Conservation (phyloP, 2,888 invertebrate species). For the Drosophila eohydei region DNA sequence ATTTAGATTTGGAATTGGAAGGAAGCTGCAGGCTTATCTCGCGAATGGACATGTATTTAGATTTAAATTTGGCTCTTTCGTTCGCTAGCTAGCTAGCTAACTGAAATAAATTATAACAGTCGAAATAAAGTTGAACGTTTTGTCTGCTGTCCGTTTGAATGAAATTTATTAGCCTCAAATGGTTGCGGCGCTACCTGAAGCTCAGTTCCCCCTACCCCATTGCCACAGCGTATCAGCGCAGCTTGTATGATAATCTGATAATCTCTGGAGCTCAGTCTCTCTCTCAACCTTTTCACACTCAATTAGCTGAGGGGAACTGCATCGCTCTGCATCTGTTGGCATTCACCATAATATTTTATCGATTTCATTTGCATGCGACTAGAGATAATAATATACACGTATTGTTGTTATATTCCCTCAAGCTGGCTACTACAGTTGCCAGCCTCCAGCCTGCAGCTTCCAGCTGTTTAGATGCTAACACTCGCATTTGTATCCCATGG, state of each 20-base stretch:
- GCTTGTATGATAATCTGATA: constrained; percentile 30
- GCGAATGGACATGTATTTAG: constrained; percentile 14
- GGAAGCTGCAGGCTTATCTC: constrained; percentile 32
- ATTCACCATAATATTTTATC: constrained; percentile 74
- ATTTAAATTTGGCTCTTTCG: constrained; percentile 24
- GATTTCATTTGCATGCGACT: constrained; percentile 71
- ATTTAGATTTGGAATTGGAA: constrained; percentile 13
- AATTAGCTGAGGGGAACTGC: constrained; percentile 64
- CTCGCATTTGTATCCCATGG: constrained; percentile 53
- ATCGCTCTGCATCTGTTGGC: constrained; percentile 59
- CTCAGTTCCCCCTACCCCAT: neutral
- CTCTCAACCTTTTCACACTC: constrained; percentile 72
- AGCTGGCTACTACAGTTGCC: constrained; percentile 58
- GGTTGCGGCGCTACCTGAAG: constrained; percentile 61
- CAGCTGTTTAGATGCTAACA: constrained; percentile 35
- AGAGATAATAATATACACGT: constrained; percentile 48
- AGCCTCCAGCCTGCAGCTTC: constrained; percentile 18
- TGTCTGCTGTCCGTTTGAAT: constrained; percentile 67
- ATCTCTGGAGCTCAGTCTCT: constrained; percentile 21
- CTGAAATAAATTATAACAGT: constrained; percentile 80
- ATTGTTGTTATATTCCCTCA: constrained; percentile 25
- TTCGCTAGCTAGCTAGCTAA: constrained; percentile 18
- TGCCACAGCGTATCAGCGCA: constrained; percentile 3
- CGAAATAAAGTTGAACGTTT: constrained; percentile 74
- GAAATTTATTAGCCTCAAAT: constrained; percentile 72